Evolutionary conservation across 2,797 vertebrate species (phyloP).

Genomic region (Caiman crocodilus): DNA sequence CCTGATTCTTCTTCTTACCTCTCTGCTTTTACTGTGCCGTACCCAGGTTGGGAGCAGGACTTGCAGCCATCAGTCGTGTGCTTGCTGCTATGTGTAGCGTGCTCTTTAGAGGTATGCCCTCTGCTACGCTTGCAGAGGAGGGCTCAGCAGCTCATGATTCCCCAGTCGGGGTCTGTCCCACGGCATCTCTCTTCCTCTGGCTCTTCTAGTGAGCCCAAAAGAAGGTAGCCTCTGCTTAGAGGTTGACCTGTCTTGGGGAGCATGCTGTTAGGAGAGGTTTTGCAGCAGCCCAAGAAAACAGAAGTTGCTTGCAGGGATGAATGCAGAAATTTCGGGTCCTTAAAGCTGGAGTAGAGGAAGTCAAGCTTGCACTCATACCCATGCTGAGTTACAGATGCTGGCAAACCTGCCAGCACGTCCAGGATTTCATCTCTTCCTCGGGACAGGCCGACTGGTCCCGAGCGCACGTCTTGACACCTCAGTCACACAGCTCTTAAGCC

Average conservation of each 20-base stretch:
- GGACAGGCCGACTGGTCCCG: not conserved
- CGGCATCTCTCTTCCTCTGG: not conserved
- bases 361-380: not conserved
- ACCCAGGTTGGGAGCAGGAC: not conserved
- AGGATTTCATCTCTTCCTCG: not conserved
- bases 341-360: not conserved
- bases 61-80: not conserved
- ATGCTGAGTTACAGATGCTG: too few relatives aligned
- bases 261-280: not conserved
- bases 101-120: too few relatives aligned
- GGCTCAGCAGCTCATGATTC: not conserved
- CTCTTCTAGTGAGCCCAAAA: not conserved
- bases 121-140: not conserved
- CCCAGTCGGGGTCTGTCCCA: fast-evolving
- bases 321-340: fast-evolving
- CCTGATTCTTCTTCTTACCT: not conserved
- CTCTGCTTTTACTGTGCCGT: not conserved
- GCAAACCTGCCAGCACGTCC: not conserved
- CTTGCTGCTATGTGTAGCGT: not conserved
- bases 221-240: not conserved
- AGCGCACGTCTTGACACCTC: not conserved
- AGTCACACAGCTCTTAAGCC: too few relatives aligned
- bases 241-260: fast-evolving
- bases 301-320: not conserved
- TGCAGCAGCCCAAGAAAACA: not conserved